Evolutionary conservation across 1,140 invertebrate genomes (phyloP).

Genomic region (Ceratina calcarata): DNA sequence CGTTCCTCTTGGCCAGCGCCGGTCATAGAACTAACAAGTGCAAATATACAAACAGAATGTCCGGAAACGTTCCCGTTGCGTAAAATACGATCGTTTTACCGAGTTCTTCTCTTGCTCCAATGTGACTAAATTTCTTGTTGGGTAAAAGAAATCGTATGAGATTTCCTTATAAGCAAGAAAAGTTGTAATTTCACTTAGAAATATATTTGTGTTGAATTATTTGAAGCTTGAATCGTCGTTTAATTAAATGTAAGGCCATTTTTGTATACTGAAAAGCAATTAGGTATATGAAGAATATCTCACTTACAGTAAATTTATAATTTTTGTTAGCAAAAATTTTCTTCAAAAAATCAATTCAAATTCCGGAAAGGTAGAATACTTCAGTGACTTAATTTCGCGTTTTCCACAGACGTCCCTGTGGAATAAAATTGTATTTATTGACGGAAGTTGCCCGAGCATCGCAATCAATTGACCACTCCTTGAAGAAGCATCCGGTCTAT

Average conservation of each 20-base stretch:
- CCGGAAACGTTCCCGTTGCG: neutral
- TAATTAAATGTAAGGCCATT: too few species aligned
- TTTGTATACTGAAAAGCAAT: too few species aligned
- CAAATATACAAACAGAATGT: neutral
- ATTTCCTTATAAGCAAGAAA: too few species aligned
- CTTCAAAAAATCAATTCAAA: neutral
- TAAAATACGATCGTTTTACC: slow-evolving; percentile 6
- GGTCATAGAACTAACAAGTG: neutral
- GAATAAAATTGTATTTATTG: slow-evolving; percentile 28
- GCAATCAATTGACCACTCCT: slow-evolving; percentile 16
- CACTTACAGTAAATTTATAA: too few species aligned
- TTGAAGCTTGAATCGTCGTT: too few species aligned
- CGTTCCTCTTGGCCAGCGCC: neutral
- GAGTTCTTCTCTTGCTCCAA: too few species aligned
- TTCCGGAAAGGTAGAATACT: neutral
- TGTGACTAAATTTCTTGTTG: too few species aligned
- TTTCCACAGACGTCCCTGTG: neutral
- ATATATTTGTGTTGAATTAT: too few species aligned
- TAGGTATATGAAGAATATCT: too few species aligned
- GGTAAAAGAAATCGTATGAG: too few species aligned
- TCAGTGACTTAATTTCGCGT: neutral
- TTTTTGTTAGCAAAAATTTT: too few species aligned
- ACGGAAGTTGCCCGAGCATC: neutral
- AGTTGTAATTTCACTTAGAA: too few species aligned
- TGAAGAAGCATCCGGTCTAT: neutral